Percentiles rank a stretch among this genome's conserved stretches.
Evolutionary conservation across 2,113 vertebrate genomes (phyloP).

Genomic region (Podarcis raffonei): DNA sequence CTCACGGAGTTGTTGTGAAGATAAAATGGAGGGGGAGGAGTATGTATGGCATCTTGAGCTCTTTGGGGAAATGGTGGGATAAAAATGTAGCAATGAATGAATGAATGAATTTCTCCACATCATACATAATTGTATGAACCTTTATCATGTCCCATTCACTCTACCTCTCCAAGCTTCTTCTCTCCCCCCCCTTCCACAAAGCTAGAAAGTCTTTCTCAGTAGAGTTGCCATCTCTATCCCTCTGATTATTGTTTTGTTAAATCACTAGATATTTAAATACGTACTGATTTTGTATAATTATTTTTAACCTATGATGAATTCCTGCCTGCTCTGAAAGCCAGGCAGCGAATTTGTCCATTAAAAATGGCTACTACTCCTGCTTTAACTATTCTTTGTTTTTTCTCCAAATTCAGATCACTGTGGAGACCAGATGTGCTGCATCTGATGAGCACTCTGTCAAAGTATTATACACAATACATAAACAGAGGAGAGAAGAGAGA

Average conservation of each 20-base stretch:
- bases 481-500: slow-evolving; percentile 18
- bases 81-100: too few relatives aligned
- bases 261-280: neutral
- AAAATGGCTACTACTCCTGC: neutral
- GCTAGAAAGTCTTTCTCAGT: neutral
- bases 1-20: too few relatives aligned
- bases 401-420: neutral
- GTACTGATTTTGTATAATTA: neutral
- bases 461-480: neutral
- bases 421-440: neutral
- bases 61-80: too few relatives aligned
- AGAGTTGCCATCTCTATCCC: neutral
- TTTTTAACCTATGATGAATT: neutral
- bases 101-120: neutral
- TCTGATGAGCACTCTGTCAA: slow-evolving; percentile 6
- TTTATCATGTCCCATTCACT: neutral
- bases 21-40: too few relatives aligned
- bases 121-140: neutral
- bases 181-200: neutral
- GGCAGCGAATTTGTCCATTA: neutral
- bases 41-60: too few relatives aligned
- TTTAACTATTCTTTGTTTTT: neutral
- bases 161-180: too few relatives aligned
- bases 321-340: neutral
- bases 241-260: neutral